A percentile compares a stretch with the other conserved stretches of the same genome.
phyloP scores from a whole-genome alignment of 1,140 invertebrate species.

The Colletes latitarsis region DNA sequence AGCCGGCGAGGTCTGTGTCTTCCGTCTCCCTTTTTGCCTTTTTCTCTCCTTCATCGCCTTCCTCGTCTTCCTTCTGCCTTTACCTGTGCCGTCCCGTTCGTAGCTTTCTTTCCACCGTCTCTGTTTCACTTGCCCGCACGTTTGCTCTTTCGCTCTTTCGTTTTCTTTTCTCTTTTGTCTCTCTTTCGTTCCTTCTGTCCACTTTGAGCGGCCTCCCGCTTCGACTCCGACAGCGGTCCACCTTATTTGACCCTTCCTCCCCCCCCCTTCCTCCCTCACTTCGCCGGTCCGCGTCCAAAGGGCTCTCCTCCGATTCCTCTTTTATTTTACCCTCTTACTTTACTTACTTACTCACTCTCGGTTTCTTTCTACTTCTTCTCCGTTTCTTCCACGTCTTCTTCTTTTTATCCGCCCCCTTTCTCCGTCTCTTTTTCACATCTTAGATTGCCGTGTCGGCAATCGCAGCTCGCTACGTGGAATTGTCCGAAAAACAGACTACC shows the following conservation, averaged over 20 bases:
- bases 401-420: conserved; percentile 15
- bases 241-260: conserved; percentile 42
- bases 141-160: conserved; percentile 30
- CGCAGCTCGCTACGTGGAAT: conserved; percentile 39
- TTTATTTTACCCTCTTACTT: conserved; percentile 53
- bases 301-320: conserved; percentile 55
- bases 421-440: conserved; percentile 29
- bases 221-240: conserved; percentile 53
- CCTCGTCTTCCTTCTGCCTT: conserved; percentile 61
- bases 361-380: conserved; percentile 46
- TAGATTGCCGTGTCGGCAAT: conserved; percentile 39
- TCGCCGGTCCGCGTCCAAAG: conserved; percentile 35
- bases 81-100: conserved; percentile 60
- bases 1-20: conserved; percentile 61
- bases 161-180: conserved; percentile 54
- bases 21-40: conserved; percentile 64
- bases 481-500: conserved; percentile 41
- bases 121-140: neutral
- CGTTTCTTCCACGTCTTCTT: conserved; percentile 33
- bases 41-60: conserved; percentile 60
- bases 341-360: conserved; percentile 59
- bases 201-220: conserved; percentile 52
- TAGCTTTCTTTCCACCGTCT: conserved; percentile 5
- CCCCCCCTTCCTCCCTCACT: neutral
- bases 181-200: conserved; percentile 51